Percentiles rank a stretch among this genome's conserved stretches.
Conservation (phyloP, 2,888 invertebrate genomes). For the Vandiemenella viatica region DNA sequence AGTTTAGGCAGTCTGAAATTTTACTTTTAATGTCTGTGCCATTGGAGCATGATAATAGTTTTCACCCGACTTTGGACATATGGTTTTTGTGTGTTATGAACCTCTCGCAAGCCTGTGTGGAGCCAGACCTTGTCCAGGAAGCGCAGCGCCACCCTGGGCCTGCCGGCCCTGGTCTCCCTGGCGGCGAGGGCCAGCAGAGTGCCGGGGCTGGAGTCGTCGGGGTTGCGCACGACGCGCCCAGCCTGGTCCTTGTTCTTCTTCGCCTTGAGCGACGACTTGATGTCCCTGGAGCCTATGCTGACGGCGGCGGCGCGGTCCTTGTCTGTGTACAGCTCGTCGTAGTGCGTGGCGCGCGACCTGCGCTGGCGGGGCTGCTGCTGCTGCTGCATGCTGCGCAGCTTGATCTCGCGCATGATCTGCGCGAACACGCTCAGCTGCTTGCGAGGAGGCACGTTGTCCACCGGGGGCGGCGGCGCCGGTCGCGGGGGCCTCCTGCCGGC, state of each 20-base stretch:
- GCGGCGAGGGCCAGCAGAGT: slow-evolving; percentile 60
- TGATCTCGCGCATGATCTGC: slow-evolving; percentile 6
- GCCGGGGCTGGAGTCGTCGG: slow-evolving; percentile 63
- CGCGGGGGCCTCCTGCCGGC: background rate
- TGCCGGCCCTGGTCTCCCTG: slow-evolving; percentile 60
- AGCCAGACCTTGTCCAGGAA: slow-evolving; percentile 80
- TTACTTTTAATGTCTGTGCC: too few species aligned
- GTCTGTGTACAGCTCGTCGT: slow-evolving; percentile 73
- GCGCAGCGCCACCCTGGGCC: slow-evolving; percentile 51
- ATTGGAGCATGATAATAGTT: too few species aligned
- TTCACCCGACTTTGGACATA: too few species aligned
- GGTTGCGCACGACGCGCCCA: slow-evolving; percentile 49
- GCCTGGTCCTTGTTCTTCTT: slow-evolving; percentile 63
- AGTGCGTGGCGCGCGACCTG: slow-evolving; percentile 7
- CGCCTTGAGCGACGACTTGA: slow-evolving; percentile 66
- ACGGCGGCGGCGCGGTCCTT: slow-evolving; percentile 84
- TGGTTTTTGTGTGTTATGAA: too few species aligned
- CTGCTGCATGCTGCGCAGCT: background rate
- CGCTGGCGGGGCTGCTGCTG: background rate
- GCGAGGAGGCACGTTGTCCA: background rate
- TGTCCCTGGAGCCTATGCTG: slow-evolving; percentile 70
- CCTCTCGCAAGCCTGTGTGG: too few species aligned
- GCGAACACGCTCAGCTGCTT: background rate
- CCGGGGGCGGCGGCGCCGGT: background rate
- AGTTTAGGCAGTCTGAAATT: too few species aligned